These are phyloP conservation scores for Drosophila repleta DNA, from an alignment of 1,140 invertebrate species.

Conservation along the genomic window DNA sequence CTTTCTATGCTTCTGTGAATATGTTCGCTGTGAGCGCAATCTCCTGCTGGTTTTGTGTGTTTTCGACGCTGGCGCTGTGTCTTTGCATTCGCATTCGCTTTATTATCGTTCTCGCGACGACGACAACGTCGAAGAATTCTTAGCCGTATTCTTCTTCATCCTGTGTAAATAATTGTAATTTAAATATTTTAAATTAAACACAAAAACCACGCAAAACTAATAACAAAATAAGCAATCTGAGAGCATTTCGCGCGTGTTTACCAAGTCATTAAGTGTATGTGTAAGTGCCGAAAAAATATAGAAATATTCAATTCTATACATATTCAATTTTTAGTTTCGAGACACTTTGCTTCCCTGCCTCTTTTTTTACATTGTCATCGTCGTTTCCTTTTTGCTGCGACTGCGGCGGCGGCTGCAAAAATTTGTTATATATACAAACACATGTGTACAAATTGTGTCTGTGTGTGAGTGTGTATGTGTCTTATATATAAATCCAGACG, in stretches of 20 bases:
- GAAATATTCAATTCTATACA: conserved; percentile 32
- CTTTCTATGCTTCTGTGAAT: not conserved
- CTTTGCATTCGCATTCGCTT: conserved; percentile 76
- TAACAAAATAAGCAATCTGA: conserved; percentile 48
- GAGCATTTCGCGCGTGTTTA: conserved; percentile 62
- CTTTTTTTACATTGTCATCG: conserved; percentile 72
- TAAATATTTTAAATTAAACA: conserved; percentile 76
- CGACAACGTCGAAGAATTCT: conserved; percentile 70
- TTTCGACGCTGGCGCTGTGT: conserved; percentile 60
- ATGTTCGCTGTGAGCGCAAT: conserved; percentile 36
- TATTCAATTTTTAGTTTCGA: conserved; percentile 46
- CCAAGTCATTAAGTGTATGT: conserved; percentile 68
- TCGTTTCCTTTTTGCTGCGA: conserved; percentile 62
- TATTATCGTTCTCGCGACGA: conserved; percentile 81
- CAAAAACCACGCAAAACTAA: conserved; percentile 64
- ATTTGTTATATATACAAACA: conserved; percentile 46
- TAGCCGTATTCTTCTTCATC: conserved; percentile 77
- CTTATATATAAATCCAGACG: conserved; percentile 57
- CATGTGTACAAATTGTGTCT: conserved; percentile 10
- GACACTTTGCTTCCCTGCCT: conserved; percentile 48
- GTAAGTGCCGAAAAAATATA: conserved; percentile 57
- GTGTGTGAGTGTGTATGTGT: conserved; percentile 4
- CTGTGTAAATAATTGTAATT: conserved; percentile 83
- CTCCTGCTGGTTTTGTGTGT: conserved; percentile 51
- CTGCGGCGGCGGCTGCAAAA: conserved; percentile 51